Base-by-base conservation (phyloP, 2,113 vertebrate species). In the Otis tarda region DNA sequence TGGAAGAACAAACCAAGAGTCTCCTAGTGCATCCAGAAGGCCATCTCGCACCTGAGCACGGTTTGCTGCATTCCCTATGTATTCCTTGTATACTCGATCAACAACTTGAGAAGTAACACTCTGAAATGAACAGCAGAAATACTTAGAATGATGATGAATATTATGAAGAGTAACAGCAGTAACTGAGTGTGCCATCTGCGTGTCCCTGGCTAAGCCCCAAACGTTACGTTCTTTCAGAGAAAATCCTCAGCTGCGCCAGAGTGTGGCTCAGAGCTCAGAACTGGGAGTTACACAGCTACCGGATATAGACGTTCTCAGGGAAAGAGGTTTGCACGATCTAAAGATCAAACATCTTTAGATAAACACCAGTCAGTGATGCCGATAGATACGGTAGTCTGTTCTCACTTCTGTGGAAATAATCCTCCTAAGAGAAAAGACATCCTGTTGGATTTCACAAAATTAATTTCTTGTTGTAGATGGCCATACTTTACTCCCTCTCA, bases 11-110 rank as follows among this genome's bases (percentile, higher is more conserved):
- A 98, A 98, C 1, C 90, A 0, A 1, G 91, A 0, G 74, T 99
- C 98, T 64, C 96, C 98, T 7, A 96, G 0, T 9, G 98, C 19
- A 52, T 98, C 94, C 33, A 97, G 94, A 37, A 97, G 81, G 6
- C 83, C 97, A 41, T 98, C 97, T 95, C 98, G 95, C 52, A 98
- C 97, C 93, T 97, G 94, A 53, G 81, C 73, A 41, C 50, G 95
- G 83, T 97, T 95, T 24, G 94, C 78, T 56, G 97, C 71, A 4
- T 49, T 78, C 91, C 96, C 97, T 14, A 96, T 39, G 91, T 98
- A 98, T 87, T 98, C 98, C 2, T 96, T 83, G 50, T 69, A 14
- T 4, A 95, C 4, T 12, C 0, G 23, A 37, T 95, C 64, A 19
- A 71, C 21, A 83, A 6, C 2, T n/a, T 84, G 69, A 57, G 95